Conservation (phyloP, 2,113 vertebrate species). For the Eleginops maclovinus region DNA sequence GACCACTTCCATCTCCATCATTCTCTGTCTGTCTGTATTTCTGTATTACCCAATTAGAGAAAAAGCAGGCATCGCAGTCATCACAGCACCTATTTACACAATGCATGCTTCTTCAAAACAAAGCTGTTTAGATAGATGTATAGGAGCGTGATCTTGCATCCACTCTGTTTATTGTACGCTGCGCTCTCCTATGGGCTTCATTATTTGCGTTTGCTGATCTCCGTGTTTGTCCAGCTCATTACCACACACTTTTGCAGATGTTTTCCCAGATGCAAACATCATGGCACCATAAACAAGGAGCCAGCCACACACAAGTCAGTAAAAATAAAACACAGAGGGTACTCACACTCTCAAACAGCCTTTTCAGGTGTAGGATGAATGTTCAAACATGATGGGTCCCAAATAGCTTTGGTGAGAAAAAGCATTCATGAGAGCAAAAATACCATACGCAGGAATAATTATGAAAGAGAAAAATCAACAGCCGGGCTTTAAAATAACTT, state of each 20-base stretch:
- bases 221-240: slow-evolving; percentile 45
- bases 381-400: slow-evolving; percentile 40
- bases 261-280: slow-evolving; percentile 62
- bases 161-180: slow-evolving; percentile 49
- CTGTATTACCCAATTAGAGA: slow-evolving; percentile 24
- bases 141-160: slow-evolving; percentile 58
- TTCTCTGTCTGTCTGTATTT: slow-evolving; percentile 7
- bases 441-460: slow-evolving; percentile 35
- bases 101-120: slow-evolving; percentile 30
- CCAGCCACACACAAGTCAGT: slow-evolving; percentile 19
- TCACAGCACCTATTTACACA: slow-evolving; percentile 57
- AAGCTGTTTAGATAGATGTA: slow-evolving; percentile 31
- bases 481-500: slow-evolving; percentile 19
- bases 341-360: slow-evolving; percentile 4
- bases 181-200: slow-evolving; percentile 27
- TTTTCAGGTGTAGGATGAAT: slow-evolving; percentile 31
- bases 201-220: slow-evolving; percentile 40
- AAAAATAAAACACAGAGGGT: slow-evolving; percentile 26
- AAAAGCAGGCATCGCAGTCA: slow-evolving; percentile 40
- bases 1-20: slow-evolving; percentile 31
- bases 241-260: slow-evolving; percentile 58
- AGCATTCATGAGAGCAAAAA: slow-evolving; percentile 42
- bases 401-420: slow-evolving; percentile 23
- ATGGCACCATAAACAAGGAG: slow-evolving; percentile 34
- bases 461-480: slow-evolving; percentile 43